These are phyloP conservation scores for Berghia stephanieae DNA, from an alignment of 1,140 invertebrate genomes.

Conservation along the genomic window DNA sequence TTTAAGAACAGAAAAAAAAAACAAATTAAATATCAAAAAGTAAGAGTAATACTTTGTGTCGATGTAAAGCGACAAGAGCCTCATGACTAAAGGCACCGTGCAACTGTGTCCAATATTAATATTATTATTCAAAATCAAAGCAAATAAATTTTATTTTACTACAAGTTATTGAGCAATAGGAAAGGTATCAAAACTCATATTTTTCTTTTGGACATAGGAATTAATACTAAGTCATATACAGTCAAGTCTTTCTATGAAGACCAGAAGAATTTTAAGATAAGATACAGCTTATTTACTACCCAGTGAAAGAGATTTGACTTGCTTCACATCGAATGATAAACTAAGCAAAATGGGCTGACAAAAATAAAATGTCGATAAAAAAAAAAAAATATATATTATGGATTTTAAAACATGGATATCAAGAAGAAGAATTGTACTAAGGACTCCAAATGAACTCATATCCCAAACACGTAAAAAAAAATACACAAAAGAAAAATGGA, in stretches of 20 bases:
- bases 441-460: neutral
- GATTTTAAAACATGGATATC: neutral
- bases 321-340: too few relatives aligned
- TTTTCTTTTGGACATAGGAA: too few relatives aligned
- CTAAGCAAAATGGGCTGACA: too few relatives aligned
- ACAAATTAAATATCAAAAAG: neutral
- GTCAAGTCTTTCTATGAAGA: too few relatives aligned
- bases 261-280: too few relatives aligned
- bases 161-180: neutral
- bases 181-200: neutral
- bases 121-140: neutral
- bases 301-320: too few relatives aligned
- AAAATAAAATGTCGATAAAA: neutral
- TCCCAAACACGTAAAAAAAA: neutral
- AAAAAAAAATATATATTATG: neutral
- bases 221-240: too few relatives aligned
- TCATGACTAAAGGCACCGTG: too few relatives aligned
- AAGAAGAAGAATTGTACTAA: neutral
- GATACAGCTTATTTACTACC: too few relatives aligned
- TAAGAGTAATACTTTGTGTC: neutral
- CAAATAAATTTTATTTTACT: neutral
- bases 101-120: neutral
- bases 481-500: neutral
- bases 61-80: too few relatives aligned
- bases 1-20: constrained; percentile 36